These are phyloP conservation scores for Acleris literana DNA, from an alignment of 2,888 invertebrate genomes.

Conservation along the genomic window DNA sequence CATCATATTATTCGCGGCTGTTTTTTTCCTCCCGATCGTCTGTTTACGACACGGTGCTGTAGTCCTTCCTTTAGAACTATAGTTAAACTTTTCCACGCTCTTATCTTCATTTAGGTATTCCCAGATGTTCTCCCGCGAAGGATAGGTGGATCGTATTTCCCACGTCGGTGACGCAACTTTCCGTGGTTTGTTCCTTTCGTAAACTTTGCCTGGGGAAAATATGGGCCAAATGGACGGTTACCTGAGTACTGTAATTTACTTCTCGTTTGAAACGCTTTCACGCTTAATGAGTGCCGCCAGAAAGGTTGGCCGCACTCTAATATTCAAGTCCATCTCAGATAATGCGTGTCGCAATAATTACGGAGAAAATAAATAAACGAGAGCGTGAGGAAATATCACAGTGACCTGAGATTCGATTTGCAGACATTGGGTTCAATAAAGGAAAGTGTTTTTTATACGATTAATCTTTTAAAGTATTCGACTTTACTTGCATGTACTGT, in stretches of 20 bases:
- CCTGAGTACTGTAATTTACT: slow-evolving; percentile 60
- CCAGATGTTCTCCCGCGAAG: slow-evolving; percentile 67
- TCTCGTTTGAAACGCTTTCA: slow-evolving; percentile 54
- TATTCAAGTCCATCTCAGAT: slow-evolving; percentile 36
- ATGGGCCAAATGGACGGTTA: slow-evolving; percentile 48
- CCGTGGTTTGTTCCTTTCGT: slow-evolving; percentile 58
- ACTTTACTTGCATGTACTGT: too few relatives aligned
- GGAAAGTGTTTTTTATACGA: too few relatives aligned
- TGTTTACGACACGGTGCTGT: slow-evolving; percentile 55
- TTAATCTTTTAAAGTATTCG: too few relatives aligned
- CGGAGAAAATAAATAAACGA: slow-evolving; percentile 20
- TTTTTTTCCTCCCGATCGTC: slow-evolving; percentile 46
- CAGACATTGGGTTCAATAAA: background rate
- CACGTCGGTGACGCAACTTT: slow-evolving; percentile 52
- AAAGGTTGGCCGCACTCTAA: slow-evolving; percentile 33
- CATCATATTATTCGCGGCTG: slow-evolving; percentile 48
- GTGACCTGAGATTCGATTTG: slow-evolving; percentile 26
- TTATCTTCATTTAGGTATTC: slow-evolving; percentile 64
- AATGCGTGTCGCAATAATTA: slow-evolving; percentile 37
- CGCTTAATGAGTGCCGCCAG: slow-evolving; percentile 51
- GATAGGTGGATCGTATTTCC: slow-evolving; percentile 66
- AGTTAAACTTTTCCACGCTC: slow-evolving; percentile 50
- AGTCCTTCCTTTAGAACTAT: slow-evolving; percentile 44
- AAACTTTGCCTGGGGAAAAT: slow-evolving; percentile 62
- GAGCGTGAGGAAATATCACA: slow-evolving; percentile 30